Conservation (phyloP, 2,888 invertebrate genomes). For the Cecidostiba fungosa region DNA sequence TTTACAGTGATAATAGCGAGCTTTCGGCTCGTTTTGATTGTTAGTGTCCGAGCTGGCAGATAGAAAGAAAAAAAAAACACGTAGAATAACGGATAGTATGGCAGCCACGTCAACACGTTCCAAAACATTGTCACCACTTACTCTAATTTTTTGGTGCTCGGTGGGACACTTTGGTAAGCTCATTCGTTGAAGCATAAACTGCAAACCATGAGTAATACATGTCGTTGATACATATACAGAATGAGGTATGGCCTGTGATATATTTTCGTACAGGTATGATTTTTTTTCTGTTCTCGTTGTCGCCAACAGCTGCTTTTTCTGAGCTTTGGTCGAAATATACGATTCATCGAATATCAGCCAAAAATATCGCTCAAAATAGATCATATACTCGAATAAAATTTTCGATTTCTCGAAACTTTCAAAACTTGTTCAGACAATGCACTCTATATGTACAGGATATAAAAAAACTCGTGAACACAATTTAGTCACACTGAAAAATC, state of each 20-base stretch:
- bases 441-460: background rate
- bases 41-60: conserved; percentile 63
- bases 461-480: background rate
- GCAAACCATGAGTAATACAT: conserved; percentile 82
- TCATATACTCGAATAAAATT: background rate
- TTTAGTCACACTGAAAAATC: conserved; percentile 8
- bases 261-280: background rate
- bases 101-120: conserved; percentile 74
- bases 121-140: conserved; percentile 84
- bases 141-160: conserved; percentile 94
- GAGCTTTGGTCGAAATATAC: background rate
- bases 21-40: conserved; percentile 43
- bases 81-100: conserved; percentile 68
- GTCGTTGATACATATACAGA: conserved; percentile 60
- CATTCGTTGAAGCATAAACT: conserved; percentile 95
- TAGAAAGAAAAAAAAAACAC: conserved; percentile 61
- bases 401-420: background rate
- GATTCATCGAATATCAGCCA: background rate
- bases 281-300: background rate
- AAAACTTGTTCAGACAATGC: background rate
- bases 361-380: background rate
- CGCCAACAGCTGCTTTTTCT: background rate
- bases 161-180: conserved; percentile 92
- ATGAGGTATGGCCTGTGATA: conserved; percentile 26
- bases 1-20: conserved; percentile 50